phyloP scores from a whole-genome alignment of 1,140 invertebrate species.

The Orchesella cincta region DNA sequence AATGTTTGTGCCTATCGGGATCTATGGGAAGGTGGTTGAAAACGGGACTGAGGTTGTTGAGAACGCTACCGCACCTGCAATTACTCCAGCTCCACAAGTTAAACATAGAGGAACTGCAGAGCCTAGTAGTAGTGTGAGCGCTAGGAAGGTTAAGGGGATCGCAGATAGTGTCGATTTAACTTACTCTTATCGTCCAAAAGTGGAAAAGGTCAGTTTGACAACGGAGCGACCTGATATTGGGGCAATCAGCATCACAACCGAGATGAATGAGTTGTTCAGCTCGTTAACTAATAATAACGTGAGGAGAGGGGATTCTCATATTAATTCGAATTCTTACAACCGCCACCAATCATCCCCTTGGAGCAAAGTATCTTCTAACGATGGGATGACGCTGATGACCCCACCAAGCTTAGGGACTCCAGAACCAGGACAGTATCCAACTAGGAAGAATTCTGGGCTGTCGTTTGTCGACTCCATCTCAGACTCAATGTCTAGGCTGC shows the following conservation, averaged over 20 bases:
- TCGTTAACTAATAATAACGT: neutral
- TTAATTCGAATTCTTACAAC: too few relatives aligned
- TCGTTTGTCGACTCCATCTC: neutral
- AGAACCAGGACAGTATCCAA: neutral
- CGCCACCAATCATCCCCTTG: neutral
- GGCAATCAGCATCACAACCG: constrained; percentile 43
- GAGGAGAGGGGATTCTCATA: neutral
- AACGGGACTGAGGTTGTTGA: neutral
- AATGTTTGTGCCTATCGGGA: constrained; percentile 51
- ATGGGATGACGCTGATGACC: neutral
- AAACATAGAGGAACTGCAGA: constrained; percentile 44
- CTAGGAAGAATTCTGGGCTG: too few relatives aligned
- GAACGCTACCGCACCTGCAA: neutral
- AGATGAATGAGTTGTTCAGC: constrained; percentile 7
- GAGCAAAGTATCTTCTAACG: neutral
- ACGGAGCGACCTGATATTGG: constrained; percentile 38
- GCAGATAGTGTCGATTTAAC: constrained; percentile 41
- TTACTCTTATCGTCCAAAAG: constrained; percentile 39
- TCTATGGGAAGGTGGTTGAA: constrained; percentile 23
- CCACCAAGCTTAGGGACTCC: neutral
- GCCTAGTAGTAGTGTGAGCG: constrained; percentile 15
- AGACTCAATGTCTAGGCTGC: constrained; percentile 14
- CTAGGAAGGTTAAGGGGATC: constrained; percentile 26
- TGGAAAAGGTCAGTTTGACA: constrained; percentile 37
- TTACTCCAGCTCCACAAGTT: constrained; percentile 20